phyloP scores from a whole-genome alignment of 2,888 invertebrate species.

The Tetragonula carbonaria region DNA sequence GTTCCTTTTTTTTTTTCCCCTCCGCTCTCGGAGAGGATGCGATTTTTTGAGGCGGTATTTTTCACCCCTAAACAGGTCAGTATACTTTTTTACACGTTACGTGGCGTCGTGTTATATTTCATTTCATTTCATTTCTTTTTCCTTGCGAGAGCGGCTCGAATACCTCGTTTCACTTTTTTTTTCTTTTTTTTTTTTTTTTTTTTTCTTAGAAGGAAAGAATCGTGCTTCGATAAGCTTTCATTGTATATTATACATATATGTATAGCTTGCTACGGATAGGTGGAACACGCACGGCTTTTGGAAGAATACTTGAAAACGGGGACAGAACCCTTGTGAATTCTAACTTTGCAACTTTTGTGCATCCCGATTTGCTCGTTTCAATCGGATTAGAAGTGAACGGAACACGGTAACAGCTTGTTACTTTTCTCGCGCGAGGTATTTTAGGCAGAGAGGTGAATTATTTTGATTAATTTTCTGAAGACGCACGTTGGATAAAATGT shows the following conservation, averaged over 20 bases:
- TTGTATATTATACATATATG: not conserved
- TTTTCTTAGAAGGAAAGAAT: slow-evolving; percentile 35
- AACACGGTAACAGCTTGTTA: not conserved
- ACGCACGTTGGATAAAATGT: too few species aligned
- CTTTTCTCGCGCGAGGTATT: not conserved
- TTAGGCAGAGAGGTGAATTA: not conserved
- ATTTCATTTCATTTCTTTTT: slow-evolving; percentile 42
- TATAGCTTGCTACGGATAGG: slow-evolving; percentile 14
- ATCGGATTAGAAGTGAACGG: not conserved
- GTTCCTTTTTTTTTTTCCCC: slow-evolving; percentile 53
- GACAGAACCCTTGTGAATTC: slow-evolving; percentile 44
- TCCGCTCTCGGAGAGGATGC: slow-evolving; percentile 61
- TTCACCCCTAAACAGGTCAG: slow-evolving; percentile 75
- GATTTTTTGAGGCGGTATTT: slow-evolving; percentile 75
- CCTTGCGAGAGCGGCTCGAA: slow-evolving; percentile 51
- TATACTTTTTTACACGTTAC: slow-evolving; percentile 71
- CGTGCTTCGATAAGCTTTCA: slow-evolving; percentile 44
- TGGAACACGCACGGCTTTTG: slow-evolving; percentile 63
- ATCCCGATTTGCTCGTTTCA: not conserved
- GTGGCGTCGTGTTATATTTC: slow-evolving; percentile 64
- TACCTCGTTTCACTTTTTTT: slow-evolving; percentile 47
- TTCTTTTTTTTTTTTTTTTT: slow-evolving; percentile 47
- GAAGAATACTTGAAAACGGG: slow-evolving; percentile 27
- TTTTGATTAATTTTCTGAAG: not conserved
- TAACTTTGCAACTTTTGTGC: slow-evolving; percentile 18